Base-by-base conservation (phyloP, 2,888 invertebrate genomes). In the Leucania comma region DNA sequence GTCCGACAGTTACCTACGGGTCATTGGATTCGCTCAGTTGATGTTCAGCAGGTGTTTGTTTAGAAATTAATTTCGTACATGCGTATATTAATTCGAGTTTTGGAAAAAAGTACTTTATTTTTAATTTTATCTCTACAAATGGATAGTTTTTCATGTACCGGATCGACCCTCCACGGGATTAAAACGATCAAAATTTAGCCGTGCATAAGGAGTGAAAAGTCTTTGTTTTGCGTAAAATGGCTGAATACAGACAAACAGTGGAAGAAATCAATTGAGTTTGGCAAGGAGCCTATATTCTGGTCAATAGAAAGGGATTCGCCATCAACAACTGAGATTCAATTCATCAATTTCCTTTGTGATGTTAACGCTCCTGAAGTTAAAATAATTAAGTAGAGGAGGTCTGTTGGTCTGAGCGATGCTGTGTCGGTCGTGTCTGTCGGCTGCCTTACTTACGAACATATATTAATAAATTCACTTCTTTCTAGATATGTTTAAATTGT, bases 401-500 rank as follows among this genome's bases (percentile, higher is more conserved):
- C 57, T 58, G 66, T 59, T 73, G 69, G 63, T 66, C 46, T 60
- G 63, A 58, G 53, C 51, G 35, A 51, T 64, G 35, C 38, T 61
- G 51, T 35, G 56, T 71, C 75, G 72, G 63, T 81, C 83, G 78
- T 73, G 84, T 86, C 87, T 87, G 88, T 85, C 86, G 81, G 81
- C 87, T 87, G 85, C 80, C 87, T 86, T 83, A 82, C 80, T 82
- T 86, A 88, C 81, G 86, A 88, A 86, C 86, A 80, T 81, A 87
- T 89, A 89, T 86, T 89, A 87, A 88, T 91, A 91, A 90, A 92
- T 90, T 93, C 91, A 91, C 88, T 86, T 90, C 88, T 91, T 92
- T 92, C 83, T 90, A 91, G 94, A 94, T 94, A 94, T 94, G 94
- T 94, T 90, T 91, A 86, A 88, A 90, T 88, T 88, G 88, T 90